Base-by-base conservation (phyloP, 2,888 invertebrate genomes). In the Allolobophora icterica region DNA sequence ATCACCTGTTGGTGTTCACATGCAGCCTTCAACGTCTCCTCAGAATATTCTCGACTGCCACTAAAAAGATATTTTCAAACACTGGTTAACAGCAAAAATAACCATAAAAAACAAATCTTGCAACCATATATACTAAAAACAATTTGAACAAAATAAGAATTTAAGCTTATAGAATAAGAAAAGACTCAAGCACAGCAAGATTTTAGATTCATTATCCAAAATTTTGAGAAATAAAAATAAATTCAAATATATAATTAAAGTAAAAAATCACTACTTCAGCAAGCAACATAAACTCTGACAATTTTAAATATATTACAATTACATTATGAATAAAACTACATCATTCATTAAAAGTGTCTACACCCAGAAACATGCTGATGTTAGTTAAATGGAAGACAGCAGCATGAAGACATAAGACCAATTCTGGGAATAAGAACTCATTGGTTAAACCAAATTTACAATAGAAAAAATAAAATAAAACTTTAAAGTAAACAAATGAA, bases 391-490 rank as follows among this genome's bases (percentile, higher is more conserved):
- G 11, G 52, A 52, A 52, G 52, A 52, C 24, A 52, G 52, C 52
- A 24, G 52, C 24, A 24, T 52, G 21, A 21, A 5, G 52, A 52
- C 21, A 52, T 4, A 24, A 52, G 11, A 71, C 93, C 92, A 91
- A 93, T 93, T 90, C 90, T 45, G 92, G 84, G 38, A n/a, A n/a
- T 21, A 95, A 93, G 13, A 92, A 92, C 35, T 93, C 84, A 91
- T 91, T 94, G 0, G 90, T 45, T 35, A 91, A 92, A 17, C 94
- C 94, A 93, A 94, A 94, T 87, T 94, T 92, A 94, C 91, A 58
- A 94, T 91, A 91, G 94, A 94, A 92, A n/a, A 94, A 94, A n/a
- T n/a, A n/a, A n/a, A n/a, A n/a, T n/a, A n/a, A 52, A 52, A 52
- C 52, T 52, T n/a, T 6, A 71, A 71, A 71, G 8, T n/a, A 8